Evolutionary conservation across 2,888 invertebrate genomes (phyloP).

Genomic region (Dolomedes plantarius): DNA sequence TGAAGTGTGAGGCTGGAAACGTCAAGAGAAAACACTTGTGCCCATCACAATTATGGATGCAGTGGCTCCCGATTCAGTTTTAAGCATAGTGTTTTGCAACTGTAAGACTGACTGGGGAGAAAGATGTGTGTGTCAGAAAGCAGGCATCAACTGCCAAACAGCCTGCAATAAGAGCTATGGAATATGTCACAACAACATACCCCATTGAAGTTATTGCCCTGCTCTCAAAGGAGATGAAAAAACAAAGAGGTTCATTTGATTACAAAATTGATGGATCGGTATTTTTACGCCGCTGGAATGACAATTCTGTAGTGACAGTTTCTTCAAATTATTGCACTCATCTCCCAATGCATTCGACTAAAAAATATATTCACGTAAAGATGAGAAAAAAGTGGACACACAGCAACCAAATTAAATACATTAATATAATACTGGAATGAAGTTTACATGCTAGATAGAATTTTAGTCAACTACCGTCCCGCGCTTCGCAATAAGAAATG

Average conservation of each 20-base stretch:
- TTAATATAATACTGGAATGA: conserved; percentile 7
- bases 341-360: not conserved
- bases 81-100: too few species aligned
- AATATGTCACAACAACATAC: too few species aligned
- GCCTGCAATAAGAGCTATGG: too few species aligned
- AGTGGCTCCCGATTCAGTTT: too few species aligned
- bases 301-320: not conserved
- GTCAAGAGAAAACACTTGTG: too few species aligned
- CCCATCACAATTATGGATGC: too few species aligned
- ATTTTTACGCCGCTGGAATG: not conserved
- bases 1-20: too few species aligned
- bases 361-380: not conserved
- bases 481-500: not conserved
- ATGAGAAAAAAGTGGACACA: conserved; percentile 10
- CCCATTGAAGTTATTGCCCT: too few species aligned
- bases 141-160: too few species aligned
- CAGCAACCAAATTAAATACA: conserved; percentile 10
- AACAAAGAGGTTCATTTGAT: not conserved
- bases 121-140: too few species aligned
- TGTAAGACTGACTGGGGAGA: too few species aligned
- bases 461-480: not conserved
- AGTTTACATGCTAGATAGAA: conserved; percentile 18
- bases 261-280: not conserved
- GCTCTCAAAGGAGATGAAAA: not conserved
- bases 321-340: not conserved